Evolutionary conservation across 2,797 vertebrate species (phyloP).

Genomic region (Emys orbicularis): DNA sequence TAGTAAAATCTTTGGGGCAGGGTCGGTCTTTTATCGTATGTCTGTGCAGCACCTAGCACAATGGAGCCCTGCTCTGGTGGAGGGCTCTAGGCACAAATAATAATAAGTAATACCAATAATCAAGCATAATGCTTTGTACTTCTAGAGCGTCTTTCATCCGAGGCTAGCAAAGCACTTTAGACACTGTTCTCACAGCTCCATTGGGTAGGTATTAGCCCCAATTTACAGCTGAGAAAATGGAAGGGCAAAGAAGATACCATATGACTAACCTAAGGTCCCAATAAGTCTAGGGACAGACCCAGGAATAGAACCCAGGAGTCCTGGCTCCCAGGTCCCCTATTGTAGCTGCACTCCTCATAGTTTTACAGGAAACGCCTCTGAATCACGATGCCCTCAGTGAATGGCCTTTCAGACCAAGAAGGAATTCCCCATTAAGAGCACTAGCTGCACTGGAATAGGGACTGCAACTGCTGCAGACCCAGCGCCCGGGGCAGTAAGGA

Average conservation of each 20-base stretch:
- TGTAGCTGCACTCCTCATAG: not conserved
- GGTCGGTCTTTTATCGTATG: not conserved
- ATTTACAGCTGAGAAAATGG: not conserved
- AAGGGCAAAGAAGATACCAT: not conserved
- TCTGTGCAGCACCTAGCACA: not conserved
- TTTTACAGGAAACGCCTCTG: not conserved
- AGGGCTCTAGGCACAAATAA: not conserved
- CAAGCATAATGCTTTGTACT: not conserved
- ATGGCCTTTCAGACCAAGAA: not conserved
- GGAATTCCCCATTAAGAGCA: not conserved
- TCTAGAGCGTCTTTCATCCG: not conserved
- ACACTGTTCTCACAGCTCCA: not conserved
- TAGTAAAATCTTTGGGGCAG: not conserved
- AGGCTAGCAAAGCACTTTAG: not conserved
- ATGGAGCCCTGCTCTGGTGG: not conserved
- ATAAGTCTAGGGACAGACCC: not conserved
- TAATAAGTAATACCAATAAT: not conserved
- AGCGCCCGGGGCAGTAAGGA: not conserved
- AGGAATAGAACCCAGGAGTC: not conserved
- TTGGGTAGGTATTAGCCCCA: not conserved
- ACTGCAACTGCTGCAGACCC: not conserved
- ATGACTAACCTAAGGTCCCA: not conserved
- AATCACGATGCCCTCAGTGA: not conserved
- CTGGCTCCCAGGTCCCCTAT: not conserved
- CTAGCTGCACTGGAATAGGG: not conserved